Conservation (phyloP, 2,888 invertebrate genomes). For the Ceramica pisi region DNA sequence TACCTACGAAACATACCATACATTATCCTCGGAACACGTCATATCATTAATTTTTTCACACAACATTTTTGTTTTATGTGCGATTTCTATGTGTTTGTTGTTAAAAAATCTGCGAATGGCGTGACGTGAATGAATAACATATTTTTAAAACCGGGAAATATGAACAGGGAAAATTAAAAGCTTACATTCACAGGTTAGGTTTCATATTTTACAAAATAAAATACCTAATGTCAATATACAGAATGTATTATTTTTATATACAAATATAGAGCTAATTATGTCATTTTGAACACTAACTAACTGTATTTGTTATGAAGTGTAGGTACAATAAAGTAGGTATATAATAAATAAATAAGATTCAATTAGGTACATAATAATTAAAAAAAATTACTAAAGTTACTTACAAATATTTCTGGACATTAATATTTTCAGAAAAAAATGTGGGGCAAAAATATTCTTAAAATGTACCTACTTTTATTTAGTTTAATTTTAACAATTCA, state of each 20-base stretch:
- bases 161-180: neutral
- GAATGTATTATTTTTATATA: neutral
- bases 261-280: too few relatives aligned
- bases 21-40: neutral
- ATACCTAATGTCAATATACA: neutral
- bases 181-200: too few relatives aligned
- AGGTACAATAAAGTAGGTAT: too few relatives aligned
- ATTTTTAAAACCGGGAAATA: neutral
- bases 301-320: too few relatives aligned
- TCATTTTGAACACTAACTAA: too few relatives aligned
- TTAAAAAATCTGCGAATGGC: conserved; percentile 9
- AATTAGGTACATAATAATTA: too few relatives aligned
- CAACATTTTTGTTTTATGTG: conserved; percentile 12
- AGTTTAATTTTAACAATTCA: neutral
- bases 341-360: too few relatives aligned
- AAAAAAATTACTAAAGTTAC: too few relatives aligned
- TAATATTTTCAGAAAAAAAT: too few relatives aligned
- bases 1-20: conserved; percentile 1
- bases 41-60: conserved; percentile 21
- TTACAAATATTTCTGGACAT: too few relatives aligned
- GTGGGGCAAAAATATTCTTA: too few relatives aligned
- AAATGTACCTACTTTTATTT: too few relatives aligned
- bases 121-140: conserved; percentile 22
- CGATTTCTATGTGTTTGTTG: neutral
- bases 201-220: neutral